Evolutionary conservation across 2,888 invertebrate genomes (phyloP).

Genomic region (Pristionchus arcanus): DNA sequence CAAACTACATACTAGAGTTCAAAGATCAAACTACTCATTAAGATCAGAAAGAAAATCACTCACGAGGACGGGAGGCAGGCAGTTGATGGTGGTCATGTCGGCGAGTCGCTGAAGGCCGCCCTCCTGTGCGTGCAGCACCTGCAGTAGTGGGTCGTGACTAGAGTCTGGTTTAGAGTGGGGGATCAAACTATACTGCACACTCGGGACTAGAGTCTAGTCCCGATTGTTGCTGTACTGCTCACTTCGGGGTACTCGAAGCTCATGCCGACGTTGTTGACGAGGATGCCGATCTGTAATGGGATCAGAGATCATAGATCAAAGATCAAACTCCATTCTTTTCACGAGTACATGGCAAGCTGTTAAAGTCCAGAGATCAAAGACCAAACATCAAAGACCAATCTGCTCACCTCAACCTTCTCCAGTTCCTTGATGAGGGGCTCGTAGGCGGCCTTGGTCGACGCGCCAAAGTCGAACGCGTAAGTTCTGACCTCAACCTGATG

Average conservation of each 20-base stretch:
- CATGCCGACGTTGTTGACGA: slow-evolving; percentile 93
- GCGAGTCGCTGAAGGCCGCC: slow-evolving; percentile 73
- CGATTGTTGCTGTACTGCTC: slow-evolving; percentile 67
- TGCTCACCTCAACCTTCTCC: slow-evolving; percentile 68
- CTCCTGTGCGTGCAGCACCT: slow-evolving; percentile 71
- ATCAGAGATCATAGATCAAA: background rate
- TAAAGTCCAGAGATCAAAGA: background rate
- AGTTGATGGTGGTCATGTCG: slow-evolving; percentile 87
- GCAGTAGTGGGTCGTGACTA: slow-evolving; percentile 9
- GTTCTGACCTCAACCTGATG: slow-evolving; percentile 70
- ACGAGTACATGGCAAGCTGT: too few species aligned
- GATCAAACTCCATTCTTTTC: background rate
- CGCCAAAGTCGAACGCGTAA: slow-evolving; percentile 71
- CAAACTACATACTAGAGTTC: slow-evolving; percentile 3
- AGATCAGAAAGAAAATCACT: background rate
- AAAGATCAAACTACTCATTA: slow-evolving; percentile 20
- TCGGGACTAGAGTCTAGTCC: slow-evolving; percentile 3
- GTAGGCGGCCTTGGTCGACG: slow-evolving; percentile 67
- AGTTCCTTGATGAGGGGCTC: slow-evolving; percentile 71
- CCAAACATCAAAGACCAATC: background rate
- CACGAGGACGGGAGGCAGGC: slow-evolving; percentile 86
- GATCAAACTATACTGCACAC: slow-evolving; percentile 9
- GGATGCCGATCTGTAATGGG: slow-evolving; percentile 59
- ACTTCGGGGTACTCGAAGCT: slow-evolving; percentile 89
- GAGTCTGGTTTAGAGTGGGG: slow-evolving; percentile 13